phyloP scores from a whole-genome alignment of 2,888 invertebrate genomes.

The Melolontha melolontha region DNA sequence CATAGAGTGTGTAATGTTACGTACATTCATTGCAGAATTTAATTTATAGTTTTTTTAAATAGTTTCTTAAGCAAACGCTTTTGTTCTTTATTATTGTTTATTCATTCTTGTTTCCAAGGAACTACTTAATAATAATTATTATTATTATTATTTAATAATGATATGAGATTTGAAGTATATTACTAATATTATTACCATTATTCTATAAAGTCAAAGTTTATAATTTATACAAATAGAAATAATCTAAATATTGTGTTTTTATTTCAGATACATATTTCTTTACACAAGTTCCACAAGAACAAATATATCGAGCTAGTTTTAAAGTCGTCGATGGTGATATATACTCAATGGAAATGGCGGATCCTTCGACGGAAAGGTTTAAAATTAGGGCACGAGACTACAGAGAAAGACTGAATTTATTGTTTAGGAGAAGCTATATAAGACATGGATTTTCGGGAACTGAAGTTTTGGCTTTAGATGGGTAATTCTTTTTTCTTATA shows the following conservation, averaged over 20 bases:
- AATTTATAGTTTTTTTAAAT: no score
- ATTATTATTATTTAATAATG: no score
- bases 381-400: slow-evolving; percentile 80
- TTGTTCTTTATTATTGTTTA: no score
- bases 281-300: slow-evolving; percentile 79
- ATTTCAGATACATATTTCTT: slow-evolving; percentile 80
- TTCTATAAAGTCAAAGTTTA: no score
- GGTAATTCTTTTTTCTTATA: slow-evolving; percentile 69
- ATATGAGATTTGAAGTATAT: no score
- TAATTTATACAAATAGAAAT: no score
- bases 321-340: slow-evolving; percentile 77
- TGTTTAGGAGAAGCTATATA: slow-evolving; percentile 80
- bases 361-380: slow-evolving; percentile 77
- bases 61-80: no score
- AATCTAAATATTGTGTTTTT: slow-evolving; percentile 42
- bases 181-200: no score
- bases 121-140: no score
- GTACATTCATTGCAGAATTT: no score
- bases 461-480: slow-evolving; percentile 87
- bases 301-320: slow-evolving; percentile 86
- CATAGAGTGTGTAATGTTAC: no score
- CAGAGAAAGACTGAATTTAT: slow-evolving; percentile 79
- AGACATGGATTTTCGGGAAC: slow-evolving; percentile 82
- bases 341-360: slow-evolving; percentile 76
- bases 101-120: no score